These are phyloP conservation scores for Callocephalon fimbriatum DNA, from an alignment of 2,113 vertebrate species.

Conservation along the genomic window DNA sequence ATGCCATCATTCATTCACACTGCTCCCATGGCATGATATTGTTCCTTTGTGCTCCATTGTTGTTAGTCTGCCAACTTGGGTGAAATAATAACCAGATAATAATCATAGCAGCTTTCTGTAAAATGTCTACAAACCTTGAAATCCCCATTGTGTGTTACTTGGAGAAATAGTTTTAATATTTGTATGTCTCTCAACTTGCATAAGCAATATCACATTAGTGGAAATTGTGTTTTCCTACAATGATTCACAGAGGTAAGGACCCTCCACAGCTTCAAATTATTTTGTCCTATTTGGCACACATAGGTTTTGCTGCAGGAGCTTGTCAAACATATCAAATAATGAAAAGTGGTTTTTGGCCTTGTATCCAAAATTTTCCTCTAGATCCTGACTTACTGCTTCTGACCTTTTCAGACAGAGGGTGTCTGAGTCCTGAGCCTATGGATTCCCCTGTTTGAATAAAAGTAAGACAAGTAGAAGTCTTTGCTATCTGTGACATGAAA, in stretches of 20 bases:
- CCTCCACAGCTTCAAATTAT: not conserved
- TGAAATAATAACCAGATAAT: not conserved
- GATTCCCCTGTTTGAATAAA: not conserved
- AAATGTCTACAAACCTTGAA: not conserved
- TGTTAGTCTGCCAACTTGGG: not conserved
- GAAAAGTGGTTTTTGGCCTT: not conserved
- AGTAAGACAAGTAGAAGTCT: not conserved
- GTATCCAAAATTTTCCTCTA: not conserved
- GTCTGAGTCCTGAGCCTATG: not conserved
- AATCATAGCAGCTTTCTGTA: not conserved
- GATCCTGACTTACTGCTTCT: not conserved
- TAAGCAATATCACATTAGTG: not conserved
- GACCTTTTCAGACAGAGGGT: not conserved
- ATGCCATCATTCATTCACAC: not conserved
- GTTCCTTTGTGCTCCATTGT: not conserved
- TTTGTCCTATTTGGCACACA: not conserved
- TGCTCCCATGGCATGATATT: not conserved
- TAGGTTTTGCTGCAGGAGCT: not conserved
- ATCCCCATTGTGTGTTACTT: not conserved
- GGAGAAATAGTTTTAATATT: slow-evolving; percentile 11
- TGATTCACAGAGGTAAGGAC: not conserved
- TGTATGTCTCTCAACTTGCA: not conserved
- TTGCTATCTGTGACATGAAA: not conserved
- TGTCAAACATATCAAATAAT: not conserved
- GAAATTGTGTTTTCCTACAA: not conserved